Conservation (phyloP, 2,113 vertebrate species). For the Phoenicopterus ruber region DNA sequence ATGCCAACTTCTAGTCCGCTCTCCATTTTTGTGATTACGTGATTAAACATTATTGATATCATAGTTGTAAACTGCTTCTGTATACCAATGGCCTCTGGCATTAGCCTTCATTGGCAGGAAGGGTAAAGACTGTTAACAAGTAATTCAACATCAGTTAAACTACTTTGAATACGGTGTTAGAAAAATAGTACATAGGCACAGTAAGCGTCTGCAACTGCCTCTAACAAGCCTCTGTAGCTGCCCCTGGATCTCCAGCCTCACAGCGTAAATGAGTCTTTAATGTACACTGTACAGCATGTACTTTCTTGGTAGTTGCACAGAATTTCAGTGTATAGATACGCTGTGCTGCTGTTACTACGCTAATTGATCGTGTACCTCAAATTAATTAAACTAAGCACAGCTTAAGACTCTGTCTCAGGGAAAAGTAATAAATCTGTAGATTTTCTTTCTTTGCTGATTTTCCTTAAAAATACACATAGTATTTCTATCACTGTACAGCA, state of each 20-base stretch:
- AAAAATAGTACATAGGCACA: background rate
- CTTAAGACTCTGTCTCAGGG: background rate
- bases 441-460: background rate
- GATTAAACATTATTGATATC: conserved; percentile 7
- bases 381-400: background rate
- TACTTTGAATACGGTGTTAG: background rate
- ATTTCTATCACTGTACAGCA: background rate
- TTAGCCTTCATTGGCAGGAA: background rate
- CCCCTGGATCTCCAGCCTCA: background rate
- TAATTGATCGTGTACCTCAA: background rate
- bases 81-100: background rate
- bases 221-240: background rate
- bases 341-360: background rate
- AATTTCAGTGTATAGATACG: background rate
- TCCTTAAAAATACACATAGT: background rate
- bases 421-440: background rate
- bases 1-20: background rate
- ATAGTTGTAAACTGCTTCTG: background rate
- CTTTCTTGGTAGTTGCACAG: background rate
- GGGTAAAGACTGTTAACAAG: background rate
- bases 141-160: background rate
- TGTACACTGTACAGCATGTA: background rate
- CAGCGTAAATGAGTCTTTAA: background rate
- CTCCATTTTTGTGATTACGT: background rate
- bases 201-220: background rate